Percentiles rank a stretch among this genome's conserved stretches.
phyloP scores from a whole-genome alignment of 2,888 invertebrate genomes.

The Plutella xylostella region DNA sequence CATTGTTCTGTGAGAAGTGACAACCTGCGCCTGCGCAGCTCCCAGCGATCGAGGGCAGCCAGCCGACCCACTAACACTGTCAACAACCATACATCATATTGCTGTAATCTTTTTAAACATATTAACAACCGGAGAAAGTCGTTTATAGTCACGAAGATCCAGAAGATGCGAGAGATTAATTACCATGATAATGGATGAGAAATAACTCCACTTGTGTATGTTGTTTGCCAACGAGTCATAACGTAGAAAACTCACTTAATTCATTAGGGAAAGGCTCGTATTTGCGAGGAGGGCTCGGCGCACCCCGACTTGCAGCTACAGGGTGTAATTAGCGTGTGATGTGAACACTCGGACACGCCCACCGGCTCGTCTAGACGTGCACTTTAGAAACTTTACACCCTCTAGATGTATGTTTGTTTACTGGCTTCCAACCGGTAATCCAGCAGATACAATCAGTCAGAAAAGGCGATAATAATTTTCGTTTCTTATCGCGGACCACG shows the following conservation, averaged over 20 bases:
- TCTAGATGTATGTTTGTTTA: too few relatives aligned
- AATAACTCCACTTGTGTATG: too few relatives aligned
- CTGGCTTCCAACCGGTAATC: too few relatives aligned
- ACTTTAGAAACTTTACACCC: too few relatives aligned
- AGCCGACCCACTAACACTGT: neutral
- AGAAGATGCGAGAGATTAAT: neutral
- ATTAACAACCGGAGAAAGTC: too few relatives aligned
- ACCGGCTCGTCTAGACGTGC: slow-evolving; percentile 19
- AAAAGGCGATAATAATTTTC: slow-evolving; percentile 9
- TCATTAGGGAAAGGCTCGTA: slow-evolving; percentile 7
- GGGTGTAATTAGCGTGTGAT: slow-evolving; percentile 26
- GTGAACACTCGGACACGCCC: slow-evolving; percentile 27
- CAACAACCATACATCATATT: too few relatives aligned
- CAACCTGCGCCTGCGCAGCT: slow-evolving; percentile 22
- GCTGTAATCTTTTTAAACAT: too few relatives aligned
- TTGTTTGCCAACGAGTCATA: too few relatives aligned
- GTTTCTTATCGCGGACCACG: slow-evolving; percentile 23
- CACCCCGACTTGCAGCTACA: slow-evolving; percentile 15
- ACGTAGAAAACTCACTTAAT: neutral
- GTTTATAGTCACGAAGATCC: too few relatives aligned
- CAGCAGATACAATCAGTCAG: too few relatives aligned
- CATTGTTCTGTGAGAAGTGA: slow-evolving; percentile 28
- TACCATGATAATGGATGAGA: neutral
- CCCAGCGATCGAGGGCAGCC: neutral
- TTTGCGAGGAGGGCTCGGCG: neutral